Percentiles rank a stretch among this genome's conserved stretches.
These are phyloP conservation scores for Spinus pinus DNA, from an alignment of 2,797 vertebrate genomes.

Conservation along the genomic window DNA sequence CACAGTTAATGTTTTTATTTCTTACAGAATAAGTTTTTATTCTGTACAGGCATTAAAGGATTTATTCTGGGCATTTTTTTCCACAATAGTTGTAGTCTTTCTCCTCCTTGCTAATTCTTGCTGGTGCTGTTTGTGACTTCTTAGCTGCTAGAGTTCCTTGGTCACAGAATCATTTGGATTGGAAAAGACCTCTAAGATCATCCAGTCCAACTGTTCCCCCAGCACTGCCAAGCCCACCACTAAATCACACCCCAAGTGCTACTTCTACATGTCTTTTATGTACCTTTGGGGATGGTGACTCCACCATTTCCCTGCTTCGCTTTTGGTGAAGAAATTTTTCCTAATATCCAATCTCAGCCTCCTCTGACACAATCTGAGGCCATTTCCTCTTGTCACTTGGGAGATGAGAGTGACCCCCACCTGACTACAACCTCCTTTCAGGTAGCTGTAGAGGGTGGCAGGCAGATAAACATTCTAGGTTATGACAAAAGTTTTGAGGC, in stretches of 20 bases:
- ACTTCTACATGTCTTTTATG: not conserved
- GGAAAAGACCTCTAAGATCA: not conserved
- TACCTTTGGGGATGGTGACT: not conserved
- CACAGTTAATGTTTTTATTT: not conserved
- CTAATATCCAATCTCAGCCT: not conserved
- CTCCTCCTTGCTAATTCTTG: not conserved
- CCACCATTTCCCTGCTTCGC: not conserved
- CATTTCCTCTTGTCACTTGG: not conserved
- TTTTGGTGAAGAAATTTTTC: not conserved
- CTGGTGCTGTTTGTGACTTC: not conserved
- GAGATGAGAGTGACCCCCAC: not conserved
- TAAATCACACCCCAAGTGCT: not conserved
- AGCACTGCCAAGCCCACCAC: not conserved
- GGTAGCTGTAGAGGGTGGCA: not conserved
- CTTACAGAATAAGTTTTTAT: not conserved
- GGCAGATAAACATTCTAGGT: not conserved
- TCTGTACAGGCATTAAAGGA: not conserved
- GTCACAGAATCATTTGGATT: not conserved
- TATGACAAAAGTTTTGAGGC: not conserved
- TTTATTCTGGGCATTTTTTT: not conserved
- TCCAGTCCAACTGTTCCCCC: not conserved
- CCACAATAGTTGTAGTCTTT: not conserved
- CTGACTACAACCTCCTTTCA: not conserved
- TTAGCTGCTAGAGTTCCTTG: not conserved
- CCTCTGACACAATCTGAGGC: not conserved